Conservation (phyloP, 1,140 invertebrate genomes). For the Drosophila watanabei region DNA sequence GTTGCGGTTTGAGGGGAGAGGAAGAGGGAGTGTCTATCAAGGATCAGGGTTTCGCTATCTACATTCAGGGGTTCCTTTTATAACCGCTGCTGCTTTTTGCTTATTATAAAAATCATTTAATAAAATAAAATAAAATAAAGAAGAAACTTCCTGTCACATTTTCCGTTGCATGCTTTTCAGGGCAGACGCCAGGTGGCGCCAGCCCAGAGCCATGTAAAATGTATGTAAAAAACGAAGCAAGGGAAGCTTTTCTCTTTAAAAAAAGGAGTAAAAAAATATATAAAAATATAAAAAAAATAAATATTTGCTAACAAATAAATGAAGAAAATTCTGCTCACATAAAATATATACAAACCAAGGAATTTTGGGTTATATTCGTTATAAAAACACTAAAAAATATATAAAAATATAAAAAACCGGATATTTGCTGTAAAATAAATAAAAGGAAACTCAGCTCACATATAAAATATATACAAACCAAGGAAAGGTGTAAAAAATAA, state of each 20-base stretch:
- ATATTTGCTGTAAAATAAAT: not conserved
- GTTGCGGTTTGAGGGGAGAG: constrained; percentile 16
- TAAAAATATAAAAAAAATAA: too few species aligned
- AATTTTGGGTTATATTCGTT: too few species aligned
- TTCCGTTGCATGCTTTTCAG: constrained; percentile 31
- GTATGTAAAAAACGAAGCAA: not conserved
- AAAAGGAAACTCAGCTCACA: not conserved
- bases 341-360: too few species aligned
- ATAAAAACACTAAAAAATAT: too few species aligned
- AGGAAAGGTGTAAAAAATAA: not conserved
- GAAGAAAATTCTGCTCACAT: too few species aligned
- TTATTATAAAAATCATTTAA: not conserved
- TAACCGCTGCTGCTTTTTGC: not conserved
- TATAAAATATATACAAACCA: constrained; percentile 28
- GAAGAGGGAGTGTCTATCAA: constrained; percentile 8
- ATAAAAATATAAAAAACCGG: too few species aligned
- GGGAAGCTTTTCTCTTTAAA: not conserved
- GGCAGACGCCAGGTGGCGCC: constrained; percentile 14
- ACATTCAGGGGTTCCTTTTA: constrained; percentile 7
- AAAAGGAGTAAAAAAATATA: not conserved
- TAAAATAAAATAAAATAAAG: not conserved
- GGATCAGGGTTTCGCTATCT: constrained; percentile 14
- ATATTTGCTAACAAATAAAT: too few species aligned
- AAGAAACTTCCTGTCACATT: not conserved
- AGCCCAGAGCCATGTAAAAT: constrained; percentile 3